Evolutionary conservation across 2,113 vertebrate genomes (phyloP).

Genomic region (Passer domesticus): DNA sequence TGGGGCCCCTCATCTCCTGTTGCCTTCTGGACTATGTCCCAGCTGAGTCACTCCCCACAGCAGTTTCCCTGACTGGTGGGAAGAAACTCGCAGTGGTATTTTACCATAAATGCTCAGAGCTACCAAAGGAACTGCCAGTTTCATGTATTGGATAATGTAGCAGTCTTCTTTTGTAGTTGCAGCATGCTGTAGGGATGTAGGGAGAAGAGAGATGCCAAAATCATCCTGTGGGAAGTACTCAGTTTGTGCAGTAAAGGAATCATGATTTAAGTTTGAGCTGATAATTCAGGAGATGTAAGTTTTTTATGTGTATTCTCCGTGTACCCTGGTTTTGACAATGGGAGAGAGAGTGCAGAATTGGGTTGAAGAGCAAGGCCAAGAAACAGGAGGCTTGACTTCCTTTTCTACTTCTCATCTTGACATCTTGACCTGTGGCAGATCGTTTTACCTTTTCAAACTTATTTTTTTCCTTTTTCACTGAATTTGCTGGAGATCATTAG

Average conservation of each 20-base stretch:
- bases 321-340: background rate
- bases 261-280: background rate
- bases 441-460: background rate
- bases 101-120: background rate
- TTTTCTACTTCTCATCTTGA: background rate
- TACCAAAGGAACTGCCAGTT: background rate
- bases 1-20: slow-evolving; percentile 35
- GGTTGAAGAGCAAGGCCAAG: background rate
- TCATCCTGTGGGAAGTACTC: background rate
- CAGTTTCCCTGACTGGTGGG: slow-evolving; percentile 10
- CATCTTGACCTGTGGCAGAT: background rate
- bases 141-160: background rate
- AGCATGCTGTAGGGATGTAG: background rate
- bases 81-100: background rate
- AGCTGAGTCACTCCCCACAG: slow-evolving; percentile 39
- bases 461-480: background rate
- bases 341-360: background rate
- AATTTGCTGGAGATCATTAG: background rate
- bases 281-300: background rate
- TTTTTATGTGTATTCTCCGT: background rate
- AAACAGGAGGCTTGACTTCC: background rate
- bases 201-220: background rate
- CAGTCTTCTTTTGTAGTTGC: background rate
- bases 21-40: slow-evolving; percentile 38
- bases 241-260: background rate